These are phyloP conservation scores for Rhagium mordax DNA, from an alignment of 2,888 invertebrate genomes.

Conservation along the genomic window DNA sequence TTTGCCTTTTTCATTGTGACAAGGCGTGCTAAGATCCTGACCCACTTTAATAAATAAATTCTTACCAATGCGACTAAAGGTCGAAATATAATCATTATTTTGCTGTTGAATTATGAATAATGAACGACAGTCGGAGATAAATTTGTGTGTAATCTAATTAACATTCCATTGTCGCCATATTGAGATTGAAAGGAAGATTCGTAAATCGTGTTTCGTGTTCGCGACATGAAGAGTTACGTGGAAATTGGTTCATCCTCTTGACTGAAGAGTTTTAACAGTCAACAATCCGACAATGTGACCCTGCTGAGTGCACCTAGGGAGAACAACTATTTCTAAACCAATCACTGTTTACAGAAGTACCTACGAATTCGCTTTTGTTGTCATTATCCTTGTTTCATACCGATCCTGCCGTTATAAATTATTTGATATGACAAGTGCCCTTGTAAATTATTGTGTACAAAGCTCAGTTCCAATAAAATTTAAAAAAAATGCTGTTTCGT, in stretches of 20 bases:
- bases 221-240: constrained; percentile 64
- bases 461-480: too few relatives aligned
- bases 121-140: constrained; percentile 46
- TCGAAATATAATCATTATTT: too few relatives aligned
- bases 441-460: constrained; percentile 3
- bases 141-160: constrained; percentile 61
- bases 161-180: constrained; percentile 56
- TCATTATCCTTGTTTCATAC: constrained; percentile 32
- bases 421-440: constrained; percentile 44
- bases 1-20: too few relatives aligned
- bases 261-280: constrained; percentile 64
- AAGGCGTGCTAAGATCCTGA: too few relatives aligned
- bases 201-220: constrained; percentile 61
- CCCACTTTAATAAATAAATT: too few relatives aligned
- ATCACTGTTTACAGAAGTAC: constrained; percentile 48
- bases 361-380: constrained; percentile 48
- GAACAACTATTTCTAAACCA: constrained; percentile 59
- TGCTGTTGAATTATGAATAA: constrained; percentile 43
- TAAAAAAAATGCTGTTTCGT: background rate
- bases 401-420: constrained; percentile 36
- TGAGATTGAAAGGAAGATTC: constrained; percentile 59
- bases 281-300: constrained; percentile 63
- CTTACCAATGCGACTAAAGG: too few relatives aligned
- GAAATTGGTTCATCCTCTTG: constrained; percentile 66
- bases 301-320: constrained; percentile 51